Evolutionary conservation across 2,888 invertebrate species (phyloP), one percentile per base, ranked within the genome.

Genomic region (Theretra japonica): DNA sequence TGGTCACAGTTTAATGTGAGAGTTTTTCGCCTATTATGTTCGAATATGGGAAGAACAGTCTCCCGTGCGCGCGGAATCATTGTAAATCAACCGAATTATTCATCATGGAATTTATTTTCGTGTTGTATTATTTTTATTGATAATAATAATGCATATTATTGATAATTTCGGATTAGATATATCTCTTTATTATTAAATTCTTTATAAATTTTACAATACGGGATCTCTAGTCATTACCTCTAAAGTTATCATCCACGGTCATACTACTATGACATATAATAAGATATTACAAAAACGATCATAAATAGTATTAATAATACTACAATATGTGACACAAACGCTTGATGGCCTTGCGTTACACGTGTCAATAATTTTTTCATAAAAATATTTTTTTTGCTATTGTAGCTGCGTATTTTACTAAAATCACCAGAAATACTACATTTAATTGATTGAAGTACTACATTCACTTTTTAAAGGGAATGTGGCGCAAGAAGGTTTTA

Each of bases 1-100:
- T 90, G 88, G 88, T 79, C 90, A 88, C 90, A 88, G 90, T 90
- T 90, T 89, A 88, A 86, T 88, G 85, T 85, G 87, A 90, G 90
- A 90, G 90, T 88, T 88, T 79, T 82, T 79, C 80, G 81, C 81
- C 88, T 83, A 88, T 92, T 91, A 86, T 89, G 81, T 81, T 82
- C 81, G 85, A 81, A 86, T 86, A 90, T 89, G 88, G 87, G 90
- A 90, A 89, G 90, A 88, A 84, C 83, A 74, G 75, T 82, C 84
- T 84, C 79, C 79, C 71, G 76, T 76, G 75, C 76, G 77, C 81
- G 84, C 83, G 76, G 79, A 86, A 86, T 87, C 86, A 83, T 85
- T 87, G 82, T 85, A 84, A 84, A 86, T 87, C 83, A 85, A 85
- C 77, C 76, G 77, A 79, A 77, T 74, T 76, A 76, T 70, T 73